A percentile compares a stretch with the other conserved stretches of the same genome.
phyloP scores from a whole-genome alignment of 2,888 invertebrate genomes.

The Smittia sp. region DNA sequence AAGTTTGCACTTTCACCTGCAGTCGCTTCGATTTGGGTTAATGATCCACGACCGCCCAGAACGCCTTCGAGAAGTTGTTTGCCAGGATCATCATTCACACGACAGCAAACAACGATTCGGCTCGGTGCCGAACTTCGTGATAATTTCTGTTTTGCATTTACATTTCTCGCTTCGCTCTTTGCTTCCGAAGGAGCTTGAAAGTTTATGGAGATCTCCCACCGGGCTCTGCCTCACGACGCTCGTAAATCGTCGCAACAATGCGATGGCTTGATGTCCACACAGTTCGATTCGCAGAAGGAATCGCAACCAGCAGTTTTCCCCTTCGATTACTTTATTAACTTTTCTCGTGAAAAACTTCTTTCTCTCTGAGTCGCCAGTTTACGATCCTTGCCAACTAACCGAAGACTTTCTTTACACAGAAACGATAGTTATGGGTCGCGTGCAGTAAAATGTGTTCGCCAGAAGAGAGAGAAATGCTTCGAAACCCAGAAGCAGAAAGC shows the following conservation, averaged over 20 bases:
- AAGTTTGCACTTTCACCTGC: no score
- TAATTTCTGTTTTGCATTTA: constrained; percentile 36
- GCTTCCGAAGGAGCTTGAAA: not conserved
- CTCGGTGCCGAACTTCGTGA: constrained; percentile 17
- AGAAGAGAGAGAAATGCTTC: not conserved
- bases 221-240: constrained; percentile 39
- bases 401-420: constrained; percentile 40
- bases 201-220: constrained; percentile 37
- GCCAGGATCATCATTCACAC: constrained; percentile 3
- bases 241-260: constrained; percentile 25
- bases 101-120: not conserved
- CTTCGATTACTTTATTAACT: constrained; percentile 41
- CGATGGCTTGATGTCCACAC: constrained; percentile 40
- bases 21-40: no score
- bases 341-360: constrained; percentile 37
- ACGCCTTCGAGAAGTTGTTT: not conserved
- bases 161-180: constrained; percentile 25
- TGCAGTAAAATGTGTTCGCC: constrained; percentile 40
- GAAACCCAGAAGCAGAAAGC: constrained; percentile 33
- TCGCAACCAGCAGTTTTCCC: constrained; percentile 23
- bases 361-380: constrained; percentile 2
- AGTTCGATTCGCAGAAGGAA: constrained; percentile 38
- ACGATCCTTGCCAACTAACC: constrained; percentile 14
- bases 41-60: no score
- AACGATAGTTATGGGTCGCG: constrained; percentile 33